Conservation (phyloP, 2,888 invertebrate genomes). For the Ischnura elegans region DNA sequence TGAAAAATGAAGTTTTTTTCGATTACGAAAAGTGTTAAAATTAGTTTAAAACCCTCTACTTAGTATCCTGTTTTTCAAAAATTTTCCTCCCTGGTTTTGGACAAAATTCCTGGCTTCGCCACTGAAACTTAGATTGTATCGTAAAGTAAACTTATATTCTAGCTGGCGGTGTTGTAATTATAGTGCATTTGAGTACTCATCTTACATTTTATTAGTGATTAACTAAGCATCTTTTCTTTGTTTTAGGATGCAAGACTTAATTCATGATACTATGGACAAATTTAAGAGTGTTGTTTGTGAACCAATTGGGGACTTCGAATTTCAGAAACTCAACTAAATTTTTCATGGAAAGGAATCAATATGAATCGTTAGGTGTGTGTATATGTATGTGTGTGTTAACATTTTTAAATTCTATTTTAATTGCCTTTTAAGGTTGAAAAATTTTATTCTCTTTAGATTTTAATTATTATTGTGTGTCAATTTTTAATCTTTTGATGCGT, state of each 20-base stretch:
- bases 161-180: no score
- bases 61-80: no score
- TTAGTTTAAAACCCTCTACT: no score
- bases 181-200: neutral
- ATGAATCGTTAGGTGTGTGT: neutral
- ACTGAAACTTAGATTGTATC: no score
- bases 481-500: neutral
- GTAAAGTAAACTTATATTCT: no score
- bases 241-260: slow-evolving; percentile 57
- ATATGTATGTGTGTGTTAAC: neutral
- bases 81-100: no score
- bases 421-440: neutral
- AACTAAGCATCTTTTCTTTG: neutral
- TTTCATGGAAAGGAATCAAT: neutral
- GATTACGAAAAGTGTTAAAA: no score
- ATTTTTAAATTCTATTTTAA: neutral
- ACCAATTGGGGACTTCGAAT: slow-evolving; percentile 43
- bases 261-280: slow-evolving; percentile 29
- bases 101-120: no score
- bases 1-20: no score
- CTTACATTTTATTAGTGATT: neutral
- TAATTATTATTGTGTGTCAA: neutral
- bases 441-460: neutral
- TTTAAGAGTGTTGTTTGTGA: slow-evolving; percentile 57
- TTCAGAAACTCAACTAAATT: neutral